Evolutionary conservation across 2,888 invertebrate species (phyloP), one percentile per base, ranked within the genome.

Genomic region (Metopia argyrocephala): DNA sequence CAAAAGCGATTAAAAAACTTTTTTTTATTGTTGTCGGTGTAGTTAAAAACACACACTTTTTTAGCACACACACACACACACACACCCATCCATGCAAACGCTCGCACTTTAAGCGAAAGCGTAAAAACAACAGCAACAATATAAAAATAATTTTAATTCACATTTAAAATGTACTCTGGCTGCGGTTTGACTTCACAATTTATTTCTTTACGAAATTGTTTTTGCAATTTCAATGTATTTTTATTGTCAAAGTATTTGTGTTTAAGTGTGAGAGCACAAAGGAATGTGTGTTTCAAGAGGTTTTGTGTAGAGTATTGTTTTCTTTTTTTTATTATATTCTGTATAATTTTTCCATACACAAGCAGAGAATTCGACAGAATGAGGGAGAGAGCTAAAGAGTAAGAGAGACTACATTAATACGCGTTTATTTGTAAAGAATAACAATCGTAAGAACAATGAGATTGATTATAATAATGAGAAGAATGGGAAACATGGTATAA

Each of bases 1-100:
- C 78, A 70, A 81, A 81, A 81, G 81, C 74, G 81, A 81, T 81
- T 81, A 81, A 81, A 81, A 81, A 81, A 78, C 61, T 78, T 81
- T 78, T 62, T 70, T 61, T 68, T 65, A 23, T 15, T 21, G 52
- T 56, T 61, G 45, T 46, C 56, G 45, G 23, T 48, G 25, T 52
- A 61, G 70, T 21, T 15, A 52, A 9, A 6, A 9, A 6, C 9
- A 65, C 56, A 23, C 48, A 59, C 20, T n/a, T 6, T 31, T 31
- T 9, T 31, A 9, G 0, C 18, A 48, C 1, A 48, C 4, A 38
- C 23, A 54, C 38, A 18, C 20, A 59, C 50, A 28, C 12, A 31
- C 52, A 61, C 45, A 62, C 23, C 48, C 25, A 65, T 31, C 54
- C 12, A 59, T 21, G 23, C 0, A 27, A 20, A 54, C 50, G 54